A percentile compares a stretch with the other conserved stretches of the same genome.
Evolutionary conservation across 2,888 invertebrate species (phyloP).

Genomic region (Calliphora vomitoria): DNA sequence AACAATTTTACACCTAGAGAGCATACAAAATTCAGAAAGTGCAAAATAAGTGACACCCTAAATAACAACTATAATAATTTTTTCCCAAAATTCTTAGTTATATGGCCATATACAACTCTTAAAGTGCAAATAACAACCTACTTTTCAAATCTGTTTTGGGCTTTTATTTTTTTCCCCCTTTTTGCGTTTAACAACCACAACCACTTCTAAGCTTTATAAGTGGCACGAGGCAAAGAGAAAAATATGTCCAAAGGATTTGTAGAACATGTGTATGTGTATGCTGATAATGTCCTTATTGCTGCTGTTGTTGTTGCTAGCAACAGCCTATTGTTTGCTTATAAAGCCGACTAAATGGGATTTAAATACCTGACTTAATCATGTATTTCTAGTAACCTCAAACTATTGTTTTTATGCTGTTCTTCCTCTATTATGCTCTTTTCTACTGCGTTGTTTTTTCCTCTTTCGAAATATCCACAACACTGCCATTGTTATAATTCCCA

Average conservation of each 20-base stretch:
- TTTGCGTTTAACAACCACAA: constrained; percentile 31
- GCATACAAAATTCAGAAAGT: too few relatives aligned
- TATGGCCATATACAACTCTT: background rate
- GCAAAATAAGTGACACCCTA: too few relatives aligned
- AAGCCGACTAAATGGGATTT: constrained; percentile 72
- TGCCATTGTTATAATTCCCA: constrained; percentile 23
- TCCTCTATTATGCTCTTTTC: background rate
- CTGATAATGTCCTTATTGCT: constrained; percentile 24
- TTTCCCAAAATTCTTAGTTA: background rate
- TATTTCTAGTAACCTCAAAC: constrained; percentile 42
- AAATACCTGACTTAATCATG: constrained; percentile 68
- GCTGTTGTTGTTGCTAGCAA: constrained; percentile 23
- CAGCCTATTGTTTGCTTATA: constrained; percentile 55
- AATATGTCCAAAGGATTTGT: constrained; percentile 26
- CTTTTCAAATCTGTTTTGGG: background rate
- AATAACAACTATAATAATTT: background rate
- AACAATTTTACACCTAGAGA: too few relatives aligned
- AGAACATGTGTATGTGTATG: constrained; percentile 47
- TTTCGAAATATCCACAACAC: background rate
- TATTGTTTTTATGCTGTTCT: constrained; percentile 23
- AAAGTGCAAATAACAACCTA: constrained; percentile 26
- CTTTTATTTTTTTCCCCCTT: background rate
- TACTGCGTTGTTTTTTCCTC: background rate
- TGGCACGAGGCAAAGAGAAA: background rate
- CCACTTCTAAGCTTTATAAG: constrained; percentile 3